Evolutionary conservation across 2,113 vertebrate species (phyloP), one percentile per base, ranked within the genome.

Genomic region (Oceanodroma tethys): DNA sequence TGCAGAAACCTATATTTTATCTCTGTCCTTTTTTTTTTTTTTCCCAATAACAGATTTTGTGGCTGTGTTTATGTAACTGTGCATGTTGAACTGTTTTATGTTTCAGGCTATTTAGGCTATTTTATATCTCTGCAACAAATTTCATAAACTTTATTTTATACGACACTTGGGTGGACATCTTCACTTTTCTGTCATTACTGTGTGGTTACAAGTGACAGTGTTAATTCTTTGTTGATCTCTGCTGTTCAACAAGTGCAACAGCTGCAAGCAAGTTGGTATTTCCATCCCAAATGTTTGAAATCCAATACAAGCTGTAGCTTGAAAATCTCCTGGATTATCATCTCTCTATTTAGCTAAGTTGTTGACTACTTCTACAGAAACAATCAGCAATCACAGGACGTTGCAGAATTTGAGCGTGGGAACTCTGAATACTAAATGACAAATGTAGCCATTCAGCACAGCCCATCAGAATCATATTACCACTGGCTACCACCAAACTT

Each of bases 401-500:
- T 13, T 82, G 66, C 53, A 91, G 78, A 50, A 90, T 85, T 74
- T 50, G 70, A 86, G 90, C 62, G 50, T 86, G 72, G 63, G 45
- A 95, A 36, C 71, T 92, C 85, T 88, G 82, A 78, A 50, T 88
- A 19, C 47, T 65, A 76, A 90, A 83, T 80, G 88, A 88, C 20
- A 30, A 94, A 86, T 13, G 38, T 34, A 55, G 55, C 55, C 50
- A 55, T 93, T 90, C 62, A 83, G 42, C 63, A 55, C 38, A 74
- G 34, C 42, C n/a, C n/a, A 88, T 73, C 79, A 81, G n/a, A 94
- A 74, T 67, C 10, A 1, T 86, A 74, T 90, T 83, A 73, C 63
- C 42, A 25, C 52, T 66, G 88, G 42, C 92, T 83, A 78, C 74
- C 72, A 94, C 36, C 92, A 88, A 86, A 95, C 96, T 96, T 97